These are phyloP conservation scores for Empidonax alnorum DNA, from an alignment of 2,113 vertebrate species.

Conservation along the genomic window DNA sequence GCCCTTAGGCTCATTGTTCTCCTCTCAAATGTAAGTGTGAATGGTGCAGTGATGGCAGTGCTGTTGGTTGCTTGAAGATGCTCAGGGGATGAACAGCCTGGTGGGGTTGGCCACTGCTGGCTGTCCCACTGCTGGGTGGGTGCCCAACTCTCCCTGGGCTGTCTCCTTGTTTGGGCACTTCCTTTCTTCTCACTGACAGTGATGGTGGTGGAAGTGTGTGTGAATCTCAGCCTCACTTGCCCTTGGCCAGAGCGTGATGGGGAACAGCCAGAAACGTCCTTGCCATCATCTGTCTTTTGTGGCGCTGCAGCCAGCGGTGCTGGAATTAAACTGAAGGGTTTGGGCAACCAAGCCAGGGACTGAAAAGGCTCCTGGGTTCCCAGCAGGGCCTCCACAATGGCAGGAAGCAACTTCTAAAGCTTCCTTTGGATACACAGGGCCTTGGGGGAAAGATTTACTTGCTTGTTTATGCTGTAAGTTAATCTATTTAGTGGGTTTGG, in stretches of 20 bases:
- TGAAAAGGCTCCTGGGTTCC: slow-evolving; percentile 43
- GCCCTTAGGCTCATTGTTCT: neutral
- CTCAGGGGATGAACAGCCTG: neutral
- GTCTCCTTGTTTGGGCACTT: neutral
- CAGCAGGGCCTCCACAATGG: slow-evolving; percentile 64
- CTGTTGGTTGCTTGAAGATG: neutral
- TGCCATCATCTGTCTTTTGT: neutral
- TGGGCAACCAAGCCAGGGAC: slow-evolving; percentile 42
- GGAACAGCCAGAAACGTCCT: neutral
- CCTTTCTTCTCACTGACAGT: neutral
- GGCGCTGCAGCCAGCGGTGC: neutral
- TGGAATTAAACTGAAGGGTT: neutral
- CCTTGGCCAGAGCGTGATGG: neutral
- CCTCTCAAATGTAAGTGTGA: neutral
- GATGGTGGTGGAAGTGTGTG: rapidly evolving
- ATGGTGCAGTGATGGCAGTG: neutral
- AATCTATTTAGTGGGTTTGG: slow-evolving; percentile 67
- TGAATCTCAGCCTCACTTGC: rapidly evolving
- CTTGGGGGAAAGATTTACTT: slow-evolving; percentile 61
- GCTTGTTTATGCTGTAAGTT: slow-evolving; percentile 65
- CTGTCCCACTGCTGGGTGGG: neutral
- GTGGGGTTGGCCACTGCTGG: neutral
- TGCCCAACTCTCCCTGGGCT: neutral
- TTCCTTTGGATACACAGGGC: slow-evolving; percentile 46
- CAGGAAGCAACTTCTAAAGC: slow-evolving; percentile 65